Evolutionary conservation across 1,140 invertebrate species (phyloP), one percentile per base, ranked within the genome.

Genomic region (Drosophila pandora): DNA sequence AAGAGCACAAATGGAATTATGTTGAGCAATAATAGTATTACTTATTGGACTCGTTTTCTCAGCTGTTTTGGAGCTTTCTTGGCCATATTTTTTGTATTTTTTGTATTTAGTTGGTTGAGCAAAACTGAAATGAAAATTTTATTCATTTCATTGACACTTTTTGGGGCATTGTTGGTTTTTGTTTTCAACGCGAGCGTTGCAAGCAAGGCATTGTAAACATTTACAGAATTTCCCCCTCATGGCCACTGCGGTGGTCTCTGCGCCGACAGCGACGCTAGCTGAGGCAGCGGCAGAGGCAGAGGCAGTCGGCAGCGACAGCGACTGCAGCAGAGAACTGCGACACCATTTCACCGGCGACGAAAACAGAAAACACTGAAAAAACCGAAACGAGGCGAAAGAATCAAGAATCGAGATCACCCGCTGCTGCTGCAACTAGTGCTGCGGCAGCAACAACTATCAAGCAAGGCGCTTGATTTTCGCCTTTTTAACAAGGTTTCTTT

Each of bases 1-100:
- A 87, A 85, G 81, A 87, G 78, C 82, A 85, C 81, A 67, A 78
- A 60, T 70, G 78, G 82, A 74, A 68, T 69, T 64, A 64, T 45
- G 23, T 79, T 70, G 59, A 79, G 68, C 70, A 68, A 50, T 74
- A 39, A 28, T 48, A 13, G 41, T 32, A 10, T 52, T 64, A 43
- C 57, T 68, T 49, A 53, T 48, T 53, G 45, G 50, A 58, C 56
- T 57, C 39, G 21, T 69, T 63, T 64, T 80, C 62, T 72, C 76
- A 79, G 76, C 70, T 77, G 69, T 78, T 75, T 71, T 41, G 13
- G 45, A 34, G 30, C 50, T 30, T 10, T n/a, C 8, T 30, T 30
- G 47, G 9, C 25, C 57, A 49, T 64, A 28, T 48, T 58, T 37
- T 23, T n/a, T 2, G 25, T 28, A 28, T 28, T 12, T 6, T 17